Evolutionary conservation across 2,113 vertebrate genomes (phyloP).

Genomic region (Brienomyrus brachyistius): DNA sequence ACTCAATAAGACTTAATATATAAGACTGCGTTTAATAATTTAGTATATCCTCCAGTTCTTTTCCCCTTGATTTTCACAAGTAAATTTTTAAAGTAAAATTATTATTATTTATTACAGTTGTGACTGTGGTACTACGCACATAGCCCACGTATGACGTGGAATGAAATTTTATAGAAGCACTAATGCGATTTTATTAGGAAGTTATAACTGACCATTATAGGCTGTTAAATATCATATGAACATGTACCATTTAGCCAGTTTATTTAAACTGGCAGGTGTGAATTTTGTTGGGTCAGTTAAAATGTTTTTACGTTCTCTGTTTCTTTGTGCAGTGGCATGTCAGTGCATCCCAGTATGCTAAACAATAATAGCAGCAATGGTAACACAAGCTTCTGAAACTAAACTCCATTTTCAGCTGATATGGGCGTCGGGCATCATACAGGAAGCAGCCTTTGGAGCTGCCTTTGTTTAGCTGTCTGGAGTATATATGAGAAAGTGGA

Average conservation of each 20-base stretch:
- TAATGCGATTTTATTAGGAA: not conserved
- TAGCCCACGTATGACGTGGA: not conserved
- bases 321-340: not conserved
- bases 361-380: not conserved
- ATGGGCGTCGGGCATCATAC: not conserved
- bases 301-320: not conserved
- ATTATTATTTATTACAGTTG: not conserved
- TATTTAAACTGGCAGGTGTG: not conserved
- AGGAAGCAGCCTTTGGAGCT: not conserved
- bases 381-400: not conserved
- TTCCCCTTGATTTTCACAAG: not conserved
- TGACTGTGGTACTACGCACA: not conserved
- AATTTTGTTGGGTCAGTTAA: not conserved
- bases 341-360: not conserved
- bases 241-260: not conserved
- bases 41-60: not conserved
- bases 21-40: not conserved
- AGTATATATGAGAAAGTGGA: constrained; percentile 22
- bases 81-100: not conserved
- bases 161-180: not conserved
- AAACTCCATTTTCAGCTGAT: not conserved
- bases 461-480: not conserved
- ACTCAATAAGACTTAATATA: not conserved
- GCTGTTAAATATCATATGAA: not conserved
- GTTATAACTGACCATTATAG: not conserved